Base-by-base conservation (phyloP, 2,797 vertebrate genomes). In the Gila robusta region DNA sequence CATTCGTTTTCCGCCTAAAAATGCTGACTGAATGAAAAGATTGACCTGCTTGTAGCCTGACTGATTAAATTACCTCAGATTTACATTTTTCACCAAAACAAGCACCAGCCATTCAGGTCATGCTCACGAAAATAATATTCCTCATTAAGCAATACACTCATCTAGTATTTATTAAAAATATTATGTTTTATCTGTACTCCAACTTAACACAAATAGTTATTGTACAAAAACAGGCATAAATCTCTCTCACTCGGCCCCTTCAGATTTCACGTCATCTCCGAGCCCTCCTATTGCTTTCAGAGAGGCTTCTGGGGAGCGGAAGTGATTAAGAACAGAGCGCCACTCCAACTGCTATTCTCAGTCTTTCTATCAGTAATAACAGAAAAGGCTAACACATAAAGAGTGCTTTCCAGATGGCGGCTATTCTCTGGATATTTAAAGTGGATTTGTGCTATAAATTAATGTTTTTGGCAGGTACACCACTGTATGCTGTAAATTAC, bases 291-390 rank as follows among this genome's bases (percentile, higher is more conserved):
- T 79, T 74, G 82, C 81, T 89, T 79, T 81, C 72, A 23, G 67
- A 74, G 37, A 88, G 81, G 67, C 77, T 83, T 84, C 37, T 76
- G 70, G 70, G 52, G 88, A 85, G 83, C 82, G 74, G 70, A 87
- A 88, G 81, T 85, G 87, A 90, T 89, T 87, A 90, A 78, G 74
- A 82, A 79, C 69, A 54, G 80, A 84, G 59, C 47, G 17, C 28
- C 82, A 56, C 76, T 76, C 41, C 62, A 87, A 87, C 71, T 85
- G 84, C 84, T 89, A 49, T 84, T 71, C 52, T 56, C 66, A 87
- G 82, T 11, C 49, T 49, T 62, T 76, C 70, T 78, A 54, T 44
- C 66, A 39, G 62, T 80, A 81, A 67, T 79, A 86, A 88, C 56
- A 8, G 59, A 80, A 82, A 86, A 69, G 56, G 52, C 78, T 78